These are phyloP conservation scores for Protophormia terraenovae DNA, from an alignment of 2,888 invertebrate genomes.

Conservation along the genomic window DNA sequence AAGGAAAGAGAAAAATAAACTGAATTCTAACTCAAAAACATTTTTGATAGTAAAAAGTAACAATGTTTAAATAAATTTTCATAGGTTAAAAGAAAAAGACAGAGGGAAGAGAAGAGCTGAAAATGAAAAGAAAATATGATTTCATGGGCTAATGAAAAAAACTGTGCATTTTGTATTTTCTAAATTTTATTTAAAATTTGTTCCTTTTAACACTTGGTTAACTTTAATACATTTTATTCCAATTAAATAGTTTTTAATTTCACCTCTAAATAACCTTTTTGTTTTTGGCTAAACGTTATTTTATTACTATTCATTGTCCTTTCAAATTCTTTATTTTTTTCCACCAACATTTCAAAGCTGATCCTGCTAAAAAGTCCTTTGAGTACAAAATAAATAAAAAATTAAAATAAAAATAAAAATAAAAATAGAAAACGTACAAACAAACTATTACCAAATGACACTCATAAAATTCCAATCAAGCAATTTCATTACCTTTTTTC, in stretches of 20 bases:
- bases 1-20: too few relatives aligned
- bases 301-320: constrained; percentile 36
- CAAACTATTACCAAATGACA: constrained; percentile 62
- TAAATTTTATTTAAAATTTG: too few relatives aligned
- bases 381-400: too few relatives aligned
- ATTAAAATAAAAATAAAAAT: background rate
- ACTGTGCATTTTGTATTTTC: too few relatives aligned
- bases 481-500: constrained; percentile 64
- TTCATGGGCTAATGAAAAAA: too few relatives aligned
- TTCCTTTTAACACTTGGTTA: background rate
- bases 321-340: background rate
- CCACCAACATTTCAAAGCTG: background rate
- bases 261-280: constrained; percentile 35
- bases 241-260: constrained; percentile 11
- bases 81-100: too few relatives aligned
- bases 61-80: too few relatives aligned
- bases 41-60: too few relatives aligned
- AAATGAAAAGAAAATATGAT: too few relatives aligned
- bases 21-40: too few relatives aligned
- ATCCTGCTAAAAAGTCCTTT: too few relatives aligned
- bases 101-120: too few relatives aligned
- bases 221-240: background rate
- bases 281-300: constrained; percentile 49
- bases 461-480: constrained; percentile 67
- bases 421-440: constrained; percentile 26